phyloP scores from a whole-genome alignment of 2,113 vertebrate species.

The Puntigrus tetrazona region DNA sequence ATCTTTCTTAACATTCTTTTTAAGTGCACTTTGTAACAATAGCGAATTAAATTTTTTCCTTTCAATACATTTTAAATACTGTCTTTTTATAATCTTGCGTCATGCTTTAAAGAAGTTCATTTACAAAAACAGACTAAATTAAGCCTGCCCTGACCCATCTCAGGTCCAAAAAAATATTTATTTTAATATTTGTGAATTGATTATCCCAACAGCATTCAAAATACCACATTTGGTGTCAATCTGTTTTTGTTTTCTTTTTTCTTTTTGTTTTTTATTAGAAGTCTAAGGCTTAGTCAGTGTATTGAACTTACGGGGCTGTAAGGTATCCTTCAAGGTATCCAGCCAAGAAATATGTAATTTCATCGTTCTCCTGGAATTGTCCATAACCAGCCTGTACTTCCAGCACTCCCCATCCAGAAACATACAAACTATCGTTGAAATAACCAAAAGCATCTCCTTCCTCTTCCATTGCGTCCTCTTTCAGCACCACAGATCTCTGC shows the following conservation, averaged over 20 bases:
- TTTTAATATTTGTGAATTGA: neutral
- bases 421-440: constrained; percentile 82
- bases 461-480: constrained; percentile 73
- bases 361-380: constrained; percentile 68
- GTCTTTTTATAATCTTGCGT: neutral
- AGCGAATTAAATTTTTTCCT: neutral
- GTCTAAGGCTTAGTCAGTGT: too few species aligned
- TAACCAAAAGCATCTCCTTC: constrained; percentile 80
- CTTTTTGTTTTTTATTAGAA: too few species aligned
- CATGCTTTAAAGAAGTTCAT: neutral
- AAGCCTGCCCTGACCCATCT: neutral
- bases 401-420: constrained; percentile 84
- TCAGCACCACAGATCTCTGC: constrained; percentile 77
- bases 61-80: neutral
- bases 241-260: too few species aligned
- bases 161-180: neutral
- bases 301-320: constrained; percentile 81
- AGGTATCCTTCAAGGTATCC: constrained; percentile 89
- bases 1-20: neutral
- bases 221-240: too few species aligned
- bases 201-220: neutral
- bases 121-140: neutral
- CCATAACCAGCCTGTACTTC: constrained; percentile 86
- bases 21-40: neutral
- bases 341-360: constrained; percentile 81